Base-by-base conservation (phyloP, 2,888 invertebrate species). In the Caradrina kadenii region DNA sequence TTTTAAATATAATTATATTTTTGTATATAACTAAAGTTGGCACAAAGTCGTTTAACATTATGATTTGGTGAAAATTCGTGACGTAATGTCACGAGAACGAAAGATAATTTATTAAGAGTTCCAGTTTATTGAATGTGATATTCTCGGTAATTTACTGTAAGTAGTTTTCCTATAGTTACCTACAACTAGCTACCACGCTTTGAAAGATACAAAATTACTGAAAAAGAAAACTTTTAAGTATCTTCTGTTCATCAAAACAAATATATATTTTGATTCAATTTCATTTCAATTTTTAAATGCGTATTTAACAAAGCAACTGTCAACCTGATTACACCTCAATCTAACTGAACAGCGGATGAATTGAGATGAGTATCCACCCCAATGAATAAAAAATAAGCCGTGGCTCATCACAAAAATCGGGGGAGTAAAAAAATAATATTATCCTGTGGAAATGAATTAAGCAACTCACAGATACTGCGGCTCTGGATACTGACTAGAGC, bases 351-450 rank as follows among this genome's bases (percentile, higher is more conserved):
- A 90, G 89, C 86, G 86, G 80, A 81, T 83, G 86, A 91, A 90
- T 89, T 86, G 90, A 89, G 90, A 92, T 90, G 93, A 93, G 91
- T 91, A 91, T 89, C 90, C 91, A 89, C 93, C 93, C 93, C 93
- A 93, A 93, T 94, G 95, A 94, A 95, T 94, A 95, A 95, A 95
- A 96, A 95, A 94, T 96, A 96, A 96, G 93, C 93, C 87, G 86
- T 87, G 91, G 90, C 93, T 93, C 90, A 93, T 91, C 91, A 92
- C 91, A 92, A 91, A 93, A 94, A 94, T 88, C 87, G 89, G 88
- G 94, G 94, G 93, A 93, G 94, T 93, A 95, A 95, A 95, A 95
- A 96, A 96, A 96, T 96, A 96, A 96, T 95, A 96, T 95, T 95
- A 96, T 96, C 95, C 95, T 85, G 93, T 94, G 94, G 94, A 96